These are phyloP conservation scores for Mormoops blainvillei DNA, from an alignment of 2,113 vertebrate genomes.

Conservation along the genomic window DNA sequence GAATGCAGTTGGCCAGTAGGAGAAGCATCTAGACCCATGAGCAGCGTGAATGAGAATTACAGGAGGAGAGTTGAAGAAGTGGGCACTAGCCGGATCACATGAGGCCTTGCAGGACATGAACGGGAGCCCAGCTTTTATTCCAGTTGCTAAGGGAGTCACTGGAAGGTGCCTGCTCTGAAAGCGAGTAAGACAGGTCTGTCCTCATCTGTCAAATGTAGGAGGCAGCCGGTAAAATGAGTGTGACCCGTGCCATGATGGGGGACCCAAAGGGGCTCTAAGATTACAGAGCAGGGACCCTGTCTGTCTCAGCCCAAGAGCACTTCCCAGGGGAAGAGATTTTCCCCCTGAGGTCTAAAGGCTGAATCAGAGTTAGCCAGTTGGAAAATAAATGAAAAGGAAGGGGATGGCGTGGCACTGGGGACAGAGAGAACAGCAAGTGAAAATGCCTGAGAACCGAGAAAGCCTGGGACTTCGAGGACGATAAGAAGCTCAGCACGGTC, in stretches of 20 bases:
- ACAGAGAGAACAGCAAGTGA: background rate
- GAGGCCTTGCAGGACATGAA: background rate
- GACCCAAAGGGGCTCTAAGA: background rate
- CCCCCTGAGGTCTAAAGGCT: background rate
- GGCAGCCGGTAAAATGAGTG: background rate
- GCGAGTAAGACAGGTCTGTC: too few species aligned
- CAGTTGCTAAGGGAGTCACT: background rate
- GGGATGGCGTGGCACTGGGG: background rate
- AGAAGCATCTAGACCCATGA: background rate
- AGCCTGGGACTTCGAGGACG: background rate
- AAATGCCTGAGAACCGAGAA: background rate
- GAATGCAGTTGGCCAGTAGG: background rate
- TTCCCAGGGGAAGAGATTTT: background rate
- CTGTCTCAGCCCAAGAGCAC: background rate
- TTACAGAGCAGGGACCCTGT: too few species aligned
- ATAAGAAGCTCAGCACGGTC: background rate
- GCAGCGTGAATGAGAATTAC: background rate
- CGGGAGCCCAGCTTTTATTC: background rate
- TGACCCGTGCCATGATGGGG: accelerated
- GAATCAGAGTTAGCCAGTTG: background rate
- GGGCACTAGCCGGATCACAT: accelerated
- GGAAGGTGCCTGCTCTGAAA: background rate
- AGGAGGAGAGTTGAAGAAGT: too few species aligned
- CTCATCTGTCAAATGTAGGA: background rate
- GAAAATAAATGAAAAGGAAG: background rate